Percentiles rank a stretch among this genome's conserved stretches.
These are phyloP conservation scores for Casuarius casuarius DNA, from an alignment of 2,113 vertebrate genomes.

Conservation along the genomic window DNA sequence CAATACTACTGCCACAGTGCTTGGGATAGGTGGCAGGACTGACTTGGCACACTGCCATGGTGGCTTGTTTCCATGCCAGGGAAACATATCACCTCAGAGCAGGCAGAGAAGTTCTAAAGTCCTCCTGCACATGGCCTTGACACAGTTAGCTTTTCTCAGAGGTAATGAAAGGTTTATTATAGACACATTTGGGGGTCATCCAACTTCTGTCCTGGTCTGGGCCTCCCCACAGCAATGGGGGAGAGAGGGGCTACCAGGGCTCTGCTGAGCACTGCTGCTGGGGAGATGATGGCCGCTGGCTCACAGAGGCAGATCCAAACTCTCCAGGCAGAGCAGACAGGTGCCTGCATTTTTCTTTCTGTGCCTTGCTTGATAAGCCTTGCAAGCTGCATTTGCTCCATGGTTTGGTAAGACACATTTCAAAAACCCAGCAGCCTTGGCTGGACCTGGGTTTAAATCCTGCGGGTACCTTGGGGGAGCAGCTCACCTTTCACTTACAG, in stretches of 20 bases:
- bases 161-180: neutral
- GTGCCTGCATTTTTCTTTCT: neutral
- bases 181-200: neutral
- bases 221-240: neutral
- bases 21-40: neutral
- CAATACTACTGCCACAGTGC: neutral
- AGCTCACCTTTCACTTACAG: neutral
- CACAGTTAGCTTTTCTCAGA: neutral
- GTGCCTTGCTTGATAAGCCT: neutral
- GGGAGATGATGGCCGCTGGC: accelerated
- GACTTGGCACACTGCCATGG: accelerated
- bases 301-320: neutral
- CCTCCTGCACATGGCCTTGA: neutral
- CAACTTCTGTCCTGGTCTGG: neutral
- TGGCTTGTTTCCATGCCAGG: neutral
- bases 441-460: neutral
- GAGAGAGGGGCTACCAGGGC: neutral
- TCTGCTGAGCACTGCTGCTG: neutral
- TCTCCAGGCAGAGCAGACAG: neutral
- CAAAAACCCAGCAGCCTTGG: neutral
- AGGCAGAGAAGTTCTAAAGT: neutral
- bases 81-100: neutral
- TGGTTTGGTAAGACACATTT: neutral
- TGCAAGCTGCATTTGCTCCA: neutral
- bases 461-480: neutral